Percentiles rank a stretch among this genome's conserved stretches.
These are phyloP conservation scores for Hemibagrus guttatus DNA, from an alignment of 2,797 vertebrate genomes.

Conservation along the genomic window DNA sequence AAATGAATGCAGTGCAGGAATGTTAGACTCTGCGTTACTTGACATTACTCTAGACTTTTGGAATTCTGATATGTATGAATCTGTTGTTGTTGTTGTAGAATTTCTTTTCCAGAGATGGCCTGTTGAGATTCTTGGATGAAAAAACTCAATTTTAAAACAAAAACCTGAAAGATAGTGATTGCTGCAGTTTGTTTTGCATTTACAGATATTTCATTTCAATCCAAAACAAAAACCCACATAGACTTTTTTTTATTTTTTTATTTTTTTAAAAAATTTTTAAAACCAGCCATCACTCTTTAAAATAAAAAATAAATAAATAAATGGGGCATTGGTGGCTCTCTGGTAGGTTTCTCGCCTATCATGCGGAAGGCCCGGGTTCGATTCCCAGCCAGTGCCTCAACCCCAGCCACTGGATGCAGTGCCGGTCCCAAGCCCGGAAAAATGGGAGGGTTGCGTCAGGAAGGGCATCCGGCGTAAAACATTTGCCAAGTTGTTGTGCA, in stretches of 20 bases:
- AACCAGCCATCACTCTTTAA: neutral
- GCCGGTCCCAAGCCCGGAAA: no score
- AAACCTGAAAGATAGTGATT: neutral
- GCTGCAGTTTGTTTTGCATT: neutral
- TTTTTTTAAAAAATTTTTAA: no score
- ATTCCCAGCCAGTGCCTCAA: no score
- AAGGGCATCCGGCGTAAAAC: no score
- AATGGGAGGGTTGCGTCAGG: no score
- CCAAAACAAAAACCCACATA: neutral
- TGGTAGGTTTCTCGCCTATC: no score
- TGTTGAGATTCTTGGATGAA: neutral
- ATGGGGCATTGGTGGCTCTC: no score
- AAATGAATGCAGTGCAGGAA: neutral
- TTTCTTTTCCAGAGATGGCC: neutral
- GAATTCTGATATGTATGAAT: neutral
- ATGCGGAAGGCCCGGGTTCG: no score
- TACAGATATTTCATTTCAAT: neutral
- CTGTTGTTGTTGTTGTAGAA: neutral
- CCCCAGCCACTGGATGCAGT: no score
- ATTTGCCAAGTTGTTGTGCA: no score
- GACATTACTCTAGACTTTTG: neutral
- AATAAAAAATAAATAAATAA: neutral
- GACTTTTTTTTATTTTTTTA: neutral
- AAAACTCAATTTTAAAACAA: neutral
- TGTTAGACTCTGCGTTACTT: accelerated